A percentile compares a stretch with the other conserved stretches of the same genome.
These are phyloP conservation scores for Heliconius eleuchia DNA, from an alignment of 1,140 invertebrate species.

Conservation along the genomic window DNA sequence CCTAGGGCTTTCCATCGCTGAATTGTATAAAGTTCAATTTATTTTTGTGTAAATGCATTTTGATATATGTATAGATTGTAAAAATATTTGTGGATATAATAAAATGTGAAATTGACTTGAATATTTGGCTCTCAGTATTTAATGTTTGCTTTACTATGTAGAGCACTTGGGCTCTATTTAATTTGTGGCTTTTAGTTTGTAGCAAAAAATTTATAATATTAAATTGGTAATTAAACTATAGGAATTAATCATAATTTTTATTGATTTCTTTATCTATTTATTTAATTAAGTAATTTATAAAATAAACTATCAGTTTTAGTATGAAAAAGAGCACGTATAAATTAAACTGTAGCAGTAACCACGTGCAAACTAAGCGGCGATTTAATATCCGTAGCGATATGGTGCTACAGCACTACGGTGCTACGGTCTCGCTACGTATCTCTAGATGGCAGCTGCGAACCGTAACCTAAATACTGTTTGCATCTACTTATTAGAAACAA, in stretches of 20 bases:
- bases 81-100: not conserved
- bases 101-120: not conserved
- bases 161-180: no score
- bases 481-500: conserved; percentile 5
- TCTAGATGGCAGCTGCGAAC: not conserved
- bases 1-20: conserved; percentile 12
- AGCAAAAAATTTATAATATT: no score
- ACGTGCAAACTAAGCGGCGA: not conserved
- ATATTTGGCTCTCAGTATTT: not conserved
- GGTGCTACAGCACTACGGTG: not conserved
- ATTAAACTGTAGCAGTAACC: not conserved
- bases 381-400: conserved; percentile 14
- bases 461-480: conserved; percentile 11
- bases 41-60: conserved; percentile 7
- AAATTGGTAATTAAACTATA: no score
- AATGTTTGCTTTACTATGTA: no score
- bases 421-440: not conserved
- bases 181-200: no score
- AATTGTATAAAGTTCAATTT: conserved; percentile 11
- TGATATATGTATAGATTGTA: conserved; percentile 6
- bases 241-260: no score
- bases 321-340: not conserved
- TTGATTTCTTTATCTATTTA: no score
- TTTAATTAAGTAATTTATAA: no score
- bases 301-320: not conserved